A percentile compares a stretch with the other conserved stretches of the same genome.
Conservation (phyloP, 2,797 vertebrate genomes). For the Simalia tracyae region DNA sequence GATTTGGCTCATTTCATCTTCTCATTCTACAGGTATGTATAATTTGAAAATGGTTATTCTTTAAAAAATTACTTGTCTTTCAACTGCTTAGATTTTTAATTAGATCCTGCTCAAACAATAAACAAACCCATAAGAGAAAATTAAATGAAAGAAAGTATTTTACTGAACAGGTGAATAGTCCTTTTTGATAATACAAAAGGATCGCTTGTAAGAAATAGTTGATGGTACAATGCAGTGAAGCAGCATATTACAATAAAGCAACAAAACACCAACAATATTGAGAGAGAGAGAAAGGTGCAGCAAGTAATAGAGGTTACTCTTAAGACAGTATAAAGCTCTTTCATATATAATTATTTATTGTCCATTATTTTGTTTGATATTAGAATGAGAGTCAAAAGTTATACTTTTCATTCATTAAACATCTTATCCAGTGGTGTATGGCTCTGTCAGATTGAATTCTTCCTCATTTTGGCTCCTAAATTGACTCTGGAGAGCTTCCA, state of each 20-base stretch:
- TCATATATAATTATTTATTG: background rate
- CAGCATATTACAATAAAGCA: background rate
- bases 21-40: constrained; percentile 77
- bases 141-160: background rate
- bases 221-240: background rate
- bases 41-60: background rate
- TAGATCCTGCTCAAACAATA: constrained; percentile 2
- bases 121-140: background rate
- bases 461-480: background rate
- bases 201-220: background rate
- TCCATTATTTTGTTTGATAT: background rate
- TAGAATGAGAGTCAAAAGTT: background rate
- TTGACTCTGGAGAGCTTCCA: background rate
- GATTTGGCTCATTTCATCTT: constrained; percentile 82
- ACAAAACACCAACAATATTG: background rate
- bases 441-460: background rate
- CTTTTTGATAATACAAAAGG: background rate
- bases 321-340: background rate
- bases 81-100: background rate
- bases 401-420: background rate
- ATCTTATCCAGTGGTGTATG: background rate
- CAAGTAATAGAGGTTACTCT: background rate
- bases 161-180: background rate
- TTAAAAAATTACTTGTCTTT: background rate
- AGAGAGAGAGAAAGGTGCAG: background rate